Evolutionary conservation across 2,113 vertebrate genomes (phyloP).

Genomic region (Chamaea fasciata): DNA sequence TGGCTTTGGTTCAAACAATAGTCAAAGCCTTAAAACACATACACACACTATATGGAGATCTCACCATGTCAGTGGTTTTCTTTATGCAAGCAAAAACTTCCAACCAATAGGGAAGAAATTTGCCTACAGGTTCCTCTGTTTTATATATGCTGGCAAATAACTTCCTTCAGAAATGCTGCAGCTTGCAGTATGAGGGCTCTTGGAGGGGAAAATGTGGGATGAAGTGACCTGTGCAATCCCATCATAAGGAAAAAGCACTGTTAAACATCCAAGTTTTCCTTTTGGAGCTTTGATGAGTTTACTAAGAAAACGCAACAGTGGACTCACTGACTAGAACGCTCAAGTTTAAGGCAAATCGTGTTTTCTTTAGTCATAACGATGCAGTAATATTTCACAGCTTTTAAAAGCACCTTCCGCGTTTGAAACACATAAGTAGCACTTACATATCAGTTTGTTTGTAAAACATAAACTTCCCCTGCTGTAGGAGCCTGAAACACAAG

Average conservation of each 20-base stretch:
- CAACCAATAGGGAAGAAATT: neutral
- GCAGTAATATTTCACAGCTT: neutral
- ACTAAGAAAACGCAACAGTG: neutral
- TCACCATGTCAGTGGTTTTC: neutral
- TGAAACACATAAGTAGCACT: neutral
- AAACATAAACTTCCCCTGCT: neutral
- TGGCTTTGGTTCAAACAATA: neutral
- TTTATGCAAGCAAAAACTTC: neutral
- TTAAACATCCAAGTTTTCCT: neutral
- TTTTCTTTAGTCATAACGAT: neutral
- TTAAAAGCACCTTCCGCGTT: neutral
- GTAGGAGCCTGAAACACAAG: neutral
- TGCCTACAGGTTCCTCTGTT: neutral
- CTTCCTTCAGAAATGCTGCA: neutral
- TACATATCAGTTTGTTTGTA: neutral
- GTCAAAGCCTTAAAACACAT: neutral
- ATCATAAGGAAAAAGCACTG: neutral
- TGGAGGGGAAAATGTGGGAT: neutral
- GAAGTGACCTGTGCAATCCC: neutral
- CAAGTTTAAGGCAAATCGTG: neutral
- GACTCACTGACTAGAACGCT: neutral
- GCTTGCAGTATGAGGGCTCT: neutral
- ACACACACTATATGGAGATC: neutral
- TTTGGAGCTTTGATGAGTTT: neutral
- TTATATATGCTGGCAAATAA: neutral